Evolutionary conservation across 2,888 invertebrate genomes (phyloP).

Genomic region (Tryphoninae sp.): DNA sequence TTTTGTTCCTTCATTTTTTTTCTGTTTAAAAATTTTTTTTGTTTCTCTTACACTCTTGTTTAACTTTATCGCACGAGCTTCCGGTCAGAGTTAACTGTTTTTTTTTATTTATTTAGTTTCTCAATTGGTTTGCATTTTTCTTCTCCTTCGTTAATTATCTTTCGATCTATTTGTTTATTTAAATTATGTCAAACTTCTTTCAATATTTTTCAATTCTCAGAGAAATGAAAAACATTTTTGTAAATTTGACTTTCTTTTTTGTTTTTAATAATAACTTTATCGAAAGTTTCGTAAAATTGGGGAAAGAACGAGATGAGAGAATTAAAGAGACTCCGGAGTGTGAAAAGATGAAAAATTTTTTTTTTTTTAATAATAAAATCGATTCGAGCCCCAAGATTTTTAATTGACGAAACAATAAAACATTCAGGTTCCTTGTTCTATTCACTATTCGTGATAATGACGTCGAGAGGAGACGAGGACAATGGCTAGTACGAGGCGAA

Average conservation of each 20-base stretch:
- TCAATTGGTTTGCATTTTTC: too few relatives aligned
- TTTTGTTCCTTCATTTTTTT: neutral
- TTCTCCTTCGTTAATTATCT: too few relatives aligned
- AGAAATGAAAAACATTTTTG: too few relatives aligned
- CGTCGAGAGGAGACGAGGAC: constrained; percentile 18
- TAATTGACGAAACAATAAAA: constrained; percentile 7
- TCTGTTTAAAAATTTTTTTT: neutral
- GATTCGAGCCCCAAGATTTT: neutral
- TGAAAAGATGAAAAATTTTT: neutral
- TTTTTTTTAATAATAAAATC: neutral
- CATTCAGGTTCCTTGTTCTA: neutral
- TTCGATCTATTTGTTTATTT: too few relatives aligned
- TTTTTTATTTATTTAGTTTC: too few relatives aligned
- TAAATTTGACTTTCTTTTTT: too few relatives aligned
- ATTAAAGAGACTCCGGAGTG: too few relatives aligned
- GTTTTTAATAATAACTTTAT: too few relatives aligned
- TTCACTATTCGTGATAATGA: constrained; percentile 3
- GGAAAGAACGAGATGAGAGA: too few relatives aligned
- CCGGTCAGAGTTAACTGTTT: neutral
- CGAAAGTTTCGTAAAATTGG: too few relatives aligned
- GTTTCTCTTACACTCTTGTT: neutral
- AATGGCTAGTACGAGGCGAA: constrained; percentile 5
- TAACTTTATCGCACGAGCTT: neutral
- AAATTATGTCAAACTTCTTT: too few relatives aligned
- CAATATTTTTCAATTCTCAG: too few relatives aligned